A percentile compares a stretch with the other conserved stretches of the same genome.
phyloP scores from a whole-genome alignment of 2,888 invertebrate species.

The Conistra vaccinii region DNA sequence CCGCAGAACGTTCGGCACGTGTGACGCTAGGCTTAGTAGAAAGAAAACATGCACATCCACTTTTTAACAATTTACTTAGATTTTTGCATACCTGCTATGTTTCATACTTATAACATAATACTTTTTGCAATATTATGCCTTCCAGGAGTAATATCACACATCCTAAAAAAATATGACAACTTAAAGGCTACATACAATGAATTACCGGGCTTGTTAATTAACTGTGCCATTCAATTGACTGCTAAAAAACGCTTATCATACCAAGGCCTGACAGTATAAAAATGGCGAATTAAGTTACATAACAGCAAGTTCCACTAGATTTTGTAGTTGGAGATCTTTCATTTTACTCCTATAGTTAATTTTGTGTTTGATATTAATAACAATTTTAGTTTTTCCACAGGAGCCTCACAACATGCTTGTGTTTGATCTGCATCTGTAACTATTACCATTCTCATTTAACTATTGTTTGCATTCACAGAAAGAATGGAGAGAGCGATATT shows the following conservation, averaged over 20 bases:
- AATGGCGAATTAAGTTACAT: not conserved
- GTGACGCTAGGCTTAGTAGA: too few species aligned
- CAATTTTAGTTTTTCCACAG: slow-evolving; percentile 48
- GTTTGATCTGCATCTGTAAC: slow-evolving; percentile 53
- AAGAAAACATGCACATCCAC: too few species aligned
- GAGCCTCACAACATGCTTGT: slow-evolving; percentile 37
- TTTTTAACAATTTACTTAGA: too few species aligned
- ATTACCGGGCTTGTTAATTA: not conserved
- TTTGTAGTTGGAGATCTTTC: not conserved
- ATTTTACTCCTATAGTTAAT: not conserved
- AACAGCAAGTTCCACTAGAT: slow-evolving; percentile 6
- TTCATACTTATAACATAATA: too few species aligned
- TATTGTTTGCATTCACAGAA: slow-evolving; percentile 93
- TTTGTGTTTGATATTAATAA: slow-evolving; percentile 32
- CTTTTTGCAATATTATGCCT: too few species aligned
- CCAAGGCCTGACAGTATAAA: not conserved
- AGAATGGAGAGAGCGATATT: slow-evolving; percentile 99
- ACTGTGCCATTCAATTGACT: not conserved
- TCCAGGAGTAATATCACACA: too few species aligned
- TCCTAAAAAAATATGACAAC: too few species aligned
- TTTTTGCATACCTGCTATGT: too few species aligned
- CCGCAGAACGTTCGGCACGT: too few species aligned
- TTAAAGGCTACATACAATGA: too few species aligned
- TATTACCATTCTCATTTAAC: slow-evolving; percentile 65
- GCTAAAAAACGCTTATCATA: not conserved